Base-by-base conservation (phyloP, 2,888 invertebrate species). In the Coecobrya sp. region DNA sequence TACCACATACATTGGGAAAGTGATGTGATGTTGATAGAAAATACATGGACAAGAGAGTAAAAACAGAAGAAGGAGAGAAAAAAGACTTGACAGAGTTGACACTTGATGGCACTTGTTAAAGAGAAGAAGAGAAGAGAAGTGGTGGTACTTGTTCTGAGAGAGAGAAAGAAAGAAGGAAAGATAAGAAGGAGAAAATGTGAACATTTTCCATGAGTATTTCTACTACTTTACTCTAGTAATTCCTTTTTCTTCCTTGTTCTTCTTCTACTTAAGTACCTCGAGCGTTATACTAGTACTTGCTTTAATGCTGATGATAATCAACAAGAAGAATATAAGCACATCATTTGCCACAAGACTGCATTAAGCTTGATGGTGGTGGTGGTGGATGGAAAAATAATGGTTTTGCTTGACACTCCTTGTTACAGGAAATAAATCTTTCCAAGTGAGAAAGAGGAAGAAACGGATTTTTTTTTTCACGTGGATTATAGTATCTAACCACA, bases 311-410 rank as follows among this genome's bases (percentile, higher is more conserved):
- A 70, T 76, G 11, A 76, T 42, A 19, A 45, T 22, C 73, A 65
- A 65, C 1, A 30, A 13, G 27, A 65, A 65, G n/a, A n/a, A n/a
- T n/a, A n/a, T 2, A 65, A 65, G 16, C 42, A 84, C 10, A 42
- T 84, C 55, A 76, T 90, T 85, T 76, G 59, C 84, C 84, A 70
- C 85, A 65, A 84, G 84, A 22, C 55, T 81, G 81, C 5, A 45
- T 81, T 79, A 59, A 84, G 36, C 19, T n/a, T n/a, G n/a, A n/a
- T n/a, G n/a, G n/a, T 22, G 55, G n/a, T 19, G 81, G 25, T 65
- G 11, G 62, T 11, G 62, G 62, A 25, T 22, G 59, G 27, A 25
- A 65, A 25, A 27, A 55, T 45, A 79, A 79, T 82, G 55, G 27
- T 25, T 7, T 79, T n/a, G 79, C 45, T 79, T 52, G 13, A 7